Percentiles rank a stretch among this genome's conserved stretches.
Conservation (phyloP, 2,113 vertebrate genomes). For the Sander vitreus region DNA sequence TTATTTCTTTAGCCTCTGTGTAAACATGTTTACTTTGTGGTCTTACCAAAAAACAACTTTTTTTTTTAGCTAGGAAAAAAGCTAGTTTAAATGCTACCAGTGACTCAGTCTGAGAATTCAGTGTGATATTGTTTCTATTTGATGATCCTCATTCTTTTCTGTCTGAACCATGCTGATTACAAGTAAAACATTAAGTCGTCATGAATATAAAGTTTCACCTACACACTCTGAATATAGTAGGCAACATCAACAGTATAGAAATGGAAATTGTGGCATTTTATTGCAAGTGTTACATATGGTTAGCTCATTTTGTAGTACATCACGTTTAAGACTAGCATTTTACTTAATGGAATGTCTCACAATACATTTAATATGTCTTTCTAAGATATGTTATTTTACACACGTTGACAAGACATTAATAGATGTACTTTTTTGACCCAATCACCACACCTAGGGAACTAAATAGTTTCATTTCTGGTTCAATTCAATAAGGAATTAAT, state of each 20-base stretch:
- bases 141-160: background rate
- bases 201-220: conserved; percentile 11
- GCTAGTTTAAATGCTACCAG: conserved; percentile 5
- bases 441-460: conserved; percentile 13
- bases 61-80: background rate
- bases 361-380: conserved; percentile 2
- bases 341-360: conserved; percentile 63
- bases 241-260: conserved; percentile 34
- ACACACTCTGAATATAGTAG: conserved; percentile 8
- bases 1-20: background rate
- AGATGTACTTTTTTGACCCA: background rate
- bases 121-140: background rate
- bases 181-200: conserved; percentile 14
- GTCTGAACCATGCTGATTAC: conserved; percentile 18
- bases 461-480: background rate
- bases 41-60: background rate
- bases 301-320: conserved; percentile 28
- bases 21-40: background rate
- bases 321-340: conserved; percentile 47
- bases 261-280: conserved; percentile 31
- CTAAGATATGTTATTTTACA: conserved; percentile 25
- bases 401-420: conserved; percentile 20
- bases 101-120: conserved; percentile 12
- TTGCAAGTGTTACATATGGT: conserved; percentile 15
- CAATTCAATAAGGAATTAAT: background rate